Base-by-base conservation (phyloP, 2,888 invertebrate genomes). In the Oscheius sp. region DNA sequence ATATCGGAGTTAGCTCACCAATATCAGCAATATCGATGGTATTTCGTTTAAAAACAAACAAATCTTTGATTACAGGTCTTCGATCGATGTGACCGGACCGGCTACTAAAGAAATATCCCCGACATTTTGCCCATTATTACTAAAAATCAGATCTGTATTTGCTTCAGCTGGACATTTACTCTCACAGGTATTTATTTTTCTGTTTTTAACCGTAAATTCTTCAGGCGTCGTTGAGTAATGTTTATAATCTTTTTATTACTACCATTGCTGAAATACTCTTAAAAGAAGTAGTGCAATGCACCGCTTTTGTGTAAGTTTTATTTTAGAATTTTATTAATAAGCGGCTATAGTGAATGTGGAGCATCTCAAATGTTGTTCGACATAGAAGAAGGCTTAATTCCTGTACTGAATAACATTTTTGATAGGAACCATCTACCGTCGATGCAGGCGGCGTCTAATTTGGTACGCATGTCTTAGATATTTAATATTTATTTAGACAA, bases 281-380 rank as follows among this genome's bases (percentile, higher is more conserved):
- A 18, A 56, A 41, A 18, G 64, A 72, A 18, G 64, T 72, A 13
- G 13, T 72, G 1, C 21, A 41, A 9, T 35, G 23, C 16, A 64
- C 72, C n/a, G 41, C 64, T 9, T 72, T 72, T 41, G 53, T 52
- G 72, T 72, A 64, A 45, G 70, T 46, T 53, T 9, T 7, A 6
- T n/a, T 61, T 35, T 5, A 18, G 41, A n/a, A n/a, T 2, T 7
- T 58, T 21, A 58, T 58, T 43, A n/a, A 58, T 45, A 45, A 13
- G 6, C 52, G 13, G 3, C 53, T 76, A 46, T 58, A 76, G 70
- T 6, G 70, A 23, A 21, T n/a, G 13, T 16, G 76, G 76, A 16
- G 76, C 70, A 13, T 18, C 64, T 1, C 76, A 76, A 29, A 76
- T 76, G 76, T 46, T 63, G 13, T 66, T 41, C 41, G 76, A 76